A percentile compares a stretch with the other conserved stretches of the same genome.
Conservation (phyloP, 2,888 invertebrate species). For the Euphydryas editha region DNA sequence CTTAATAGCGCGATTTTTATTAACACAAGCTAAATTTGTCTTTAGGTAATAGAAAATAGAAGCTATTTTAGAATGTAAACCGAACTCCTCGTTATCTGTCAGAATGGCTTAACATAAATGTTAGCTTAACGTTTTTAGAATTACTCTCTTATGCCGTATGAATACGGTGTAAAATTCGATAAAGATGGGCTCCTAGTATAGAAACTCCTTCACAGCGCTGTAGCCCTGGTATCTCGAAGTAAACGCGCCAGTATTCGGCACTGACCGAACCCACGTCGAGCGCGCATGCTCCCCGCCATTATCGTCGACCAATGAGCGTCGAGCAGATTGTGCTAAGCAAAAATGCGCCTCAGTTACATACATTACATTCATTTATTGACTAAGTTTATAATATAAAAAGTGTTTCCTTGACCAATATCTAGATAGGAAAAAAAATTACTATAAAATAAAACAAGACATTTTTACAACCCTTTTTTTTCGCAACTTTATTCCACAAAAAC, state of each 20-base stretch:
- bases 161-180: conserved; percentile 50
- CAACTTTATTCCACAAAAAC: conserved; percentile 11
- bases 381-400: conserved; percentile 13
- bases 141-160: conserved; percentile 40
- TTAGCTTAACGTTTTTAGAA: conserved; percentile 42
- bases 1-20: conserved; percentile 58
- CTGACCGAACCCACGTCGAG: conserved; percentile 69
- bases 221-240: conserved; percentile 78
- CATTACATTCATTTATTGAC: conserved; percentile 41
- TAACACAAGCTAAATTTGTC: conserved; percentile 41
- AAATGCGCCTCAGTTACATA: conserved; percentile 51
- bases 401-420: not conserved
- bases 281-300: conserved; percentile 81
- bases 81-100: conserved; percentile 65
- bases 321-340: conserved; percentile 58
- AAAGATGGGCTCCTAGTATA: conserved; percentile 41
- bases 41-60: conserved; percentile 44
- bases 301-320: conserved; percentile 70
- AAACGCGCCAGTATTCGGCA: conserved; percentile 83
- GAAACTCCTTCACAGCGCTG: conserved; percentile 79
- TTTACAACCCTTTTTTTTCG: not conserved
- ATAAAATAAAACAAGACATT: not conserved
- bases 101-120: conserved; percentile 64
- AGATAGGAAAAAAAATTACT: conserved; percentile 6
- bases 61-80: conserved; percentile 50